Evolutionary conservation across 2,797 vertebrate genomes (phyloP).

Genomic region (Prionace glauca): DNA sequence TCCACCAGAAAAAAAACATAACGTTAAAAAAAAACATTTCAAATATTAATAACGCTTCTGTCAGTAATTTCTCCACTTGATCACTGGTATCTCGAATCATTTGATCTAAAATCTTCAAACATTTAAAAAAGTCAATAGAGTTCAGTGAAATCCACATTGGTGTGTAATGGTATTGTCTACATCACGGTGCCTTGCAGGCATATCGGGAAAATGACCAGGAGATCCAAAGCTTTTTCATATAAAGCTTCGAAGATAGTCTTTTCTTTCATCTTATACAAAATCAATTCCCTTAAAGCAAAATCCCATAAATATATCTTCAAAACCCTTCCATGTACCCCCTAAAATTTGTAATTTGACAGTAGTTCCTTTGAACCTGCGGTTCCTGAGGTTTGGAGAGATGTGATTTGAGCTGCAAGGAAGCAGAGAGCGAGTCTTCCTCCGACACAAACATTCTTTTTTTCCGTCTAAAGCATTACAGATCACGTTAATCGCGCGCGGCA

Average conservation of each 20-base stretch:
- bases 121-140: conserved; percentile 35
- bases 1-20: background rate
- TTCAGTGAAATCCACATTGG: conserved; percentile 85
- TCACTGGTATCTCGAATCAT: conserved; percentile 25
- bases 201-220: conserved; percentile 95
- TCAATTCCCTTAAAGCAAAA: conserved; percentile 99
- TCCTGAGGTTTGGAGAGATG: conserved; percentile 99
- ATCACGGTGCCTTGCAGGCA: conserved; percentile 80
- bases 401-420: conserved; percentile 99
- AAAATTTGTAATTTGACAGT: conserved; percentile 99
- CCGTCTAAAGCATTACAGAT: conserved; percentile 42
- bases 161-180: conserved; percentile 91
- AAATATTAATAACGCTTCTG: conserved; percentile 37
- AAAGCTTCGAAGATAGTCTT: conserved; percentile 99
- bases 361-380: conserved; percentile 93
- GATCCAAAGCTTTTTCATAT: conserved; percentile 99
- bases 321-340: conserved; percentile 94
- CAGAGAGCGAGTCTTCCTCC: conserved; percentile 94
- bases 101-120: conserved; percentile 38
- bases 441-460: conserved; percentile 92
- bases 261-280: conserved; percentile 99
- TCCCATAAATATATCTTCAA: conserved; percentile 99
- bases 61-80: conserved; percentile 36
- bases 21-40: background rate
- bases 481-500: background rate